Base-by-base conservation (phyloP, 2,797 vertebrate genomes). In the Hydrolagus colliei region DNA sequence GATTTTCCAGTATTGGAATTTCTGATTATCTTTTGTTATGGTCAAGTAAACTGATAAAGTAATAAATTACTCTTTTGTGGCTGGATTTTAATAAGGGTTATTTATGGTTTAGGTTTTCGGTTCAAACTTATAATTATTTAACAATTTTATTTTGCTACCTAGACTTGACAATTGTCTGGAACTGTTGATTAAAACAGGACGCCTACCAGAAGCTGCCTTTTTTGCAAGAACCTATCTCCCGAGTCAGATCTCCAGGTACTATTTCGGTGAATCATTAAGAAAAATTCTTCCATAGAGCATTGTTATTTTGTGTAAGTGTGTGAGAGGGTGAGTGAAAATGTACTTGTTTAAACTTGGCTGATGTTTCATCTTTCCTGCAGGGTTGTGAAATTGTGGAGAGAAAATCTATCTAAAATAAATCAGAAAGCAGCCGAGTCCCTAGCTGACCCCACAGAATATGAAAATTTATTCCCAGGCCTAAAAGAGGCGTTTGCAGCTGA, bases 341-440 rank as follows among this genome's bases (percentile, higher is more conserved):
- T 1, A 0, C 0, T 20, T 0, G 77, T 88, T 90, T 18, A 2
- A 9, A 87, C 20, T 32, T 52, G 41, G 18, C 35, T 52, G 32
- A 63, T 84, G 32, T 82, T 52, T 88, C 85, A 32, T 86, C 86
- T 85, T 61, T 63, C 87, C 35, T 87, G 72, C 86, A 96, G 96
- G 87, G 98, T 99, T 87, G 98, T 99, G 76, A 98, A 98, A 91
- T 90, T 99, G 86, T 99, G 98, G 98, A 92, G 96, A 88, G 98
- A 99, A 89, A 97, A 89, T 87, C 93, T 99, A 82, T 95, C 96
- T 22, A 99, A 97, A 93, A 93, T 99, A 87, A 99, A 98, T 90
- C 97, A 98, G 88, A 99, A 99, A 94, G 98, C 98, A 14, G 98
- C 97, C 0, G 98, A 99, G 87, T 99, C 98, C 6, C 93, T 99